Evolutionary conservation across 2,888 invertebrate genomes (phyloP).

Genomic region (Lacanobia wlatinum): DNA sequence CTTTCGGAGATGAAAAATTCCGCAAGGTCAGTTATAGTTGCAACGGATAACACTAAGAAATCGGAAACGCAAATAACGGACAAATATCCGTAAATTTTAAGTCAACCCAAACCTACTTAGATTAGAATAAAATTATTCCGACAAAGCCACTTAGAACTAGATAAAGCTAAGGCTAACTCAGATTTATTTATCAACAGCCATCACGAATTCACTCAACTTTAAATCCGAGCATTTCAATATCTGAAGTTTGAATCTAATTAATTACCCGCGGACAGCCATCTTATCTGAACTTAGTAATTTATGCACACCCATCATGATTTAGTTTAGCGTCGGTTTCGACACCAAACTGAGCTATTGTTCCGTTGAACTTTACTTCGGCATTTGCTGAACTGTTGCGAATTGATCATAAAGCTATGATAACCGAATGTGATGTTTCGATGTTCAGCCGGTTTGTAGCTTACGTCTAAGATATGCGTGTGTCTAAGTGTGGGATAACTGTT

Average conservation of each 20-base stretch:
- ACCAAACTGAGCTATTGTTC: slow-evolving; percentile 79
- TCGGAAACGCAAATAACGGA: slow-evolving; percentile 18
- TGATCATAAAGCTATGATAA: slow-evolving; percentile 80
- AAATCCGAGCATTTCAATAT: slow-evolving; percentile 41
- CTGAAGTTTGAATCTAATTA: slow-evolving; percentile 51
- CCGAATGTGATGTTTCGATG: slow-evolving; percentile 68
- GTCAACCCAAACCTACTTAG: slow-evolving; percentile 26
- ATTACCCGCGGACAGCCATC: slow-evolving; percentile 46
- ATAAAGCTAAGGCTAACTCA: slow-evolving; percentile 42
- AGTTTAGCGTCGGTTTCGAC: slow-evolving; percentile 75
- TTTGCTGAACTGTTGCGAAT: slow-evolving; percentile 84
- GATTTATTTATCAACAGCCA: slow-evolving; percentile 47
- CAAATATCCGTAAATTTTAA: slow-evolving; percentile 29
- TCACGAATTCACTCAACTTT: slow-evolving; percentile 53
- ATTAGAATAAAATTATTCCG: slow-evolving; percentile 38
- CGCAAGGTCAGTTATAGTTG: neutral
- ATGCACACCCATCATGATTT: slow-evolving; percentile 70
- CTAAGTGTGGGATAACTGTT: slow-evolving; percentile 49
- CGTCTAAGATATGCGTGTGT: slow-evolving; percentile 50
- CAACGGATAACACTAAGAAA: neutral
- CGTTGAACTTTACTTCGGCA: slow-evolving; percentile 87
- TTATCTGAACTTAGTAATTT: slow-evolving; percentile 63
- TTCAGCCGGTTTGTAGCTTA: slow-evolving; percentile 23
- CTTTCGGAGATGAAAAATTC: neutral
- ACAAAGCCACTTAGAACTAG: slow-evolving; percentile 39